Evolutionary conservation across 2,113 vertebrate genomes (phyloP), one percentile per base, ranked within the genome.

Genomic region (Paramisgurnus dabryanus): DNA sequence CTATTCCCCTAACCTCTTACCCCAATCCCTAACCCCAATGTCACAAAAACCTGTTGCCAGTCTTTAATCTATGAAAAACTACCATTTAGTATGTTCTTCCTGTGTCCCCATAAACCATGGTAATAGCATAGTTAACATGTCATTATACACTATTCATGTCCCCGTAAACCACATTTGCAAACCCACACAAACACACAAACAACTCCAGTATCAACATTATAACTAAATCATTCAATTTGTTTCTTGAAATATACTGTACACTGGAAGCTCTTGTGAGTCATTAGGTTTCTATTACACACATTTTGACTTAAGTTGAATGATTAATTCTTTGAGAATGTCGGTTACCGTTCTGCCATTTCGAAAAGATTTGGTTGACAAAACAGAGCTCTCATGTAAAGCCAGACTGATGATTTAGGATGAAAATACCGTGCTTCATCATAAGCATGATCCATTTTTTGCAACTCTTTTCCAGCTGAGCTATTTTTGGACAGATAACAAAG

Each of bases 241-340:
- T 6, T 39, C 57, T 57, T 72, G 0, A 72, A 40, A 72, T 57
- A 72, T 5, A n/a, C n/a, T n/a, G n/a, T n/a, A 4, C 34, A 53
- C 47, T 69, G 49, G 15, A 61, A 45, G 40, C 40, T 60, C 5
- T 73, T 45, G 6, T 58, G 55, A 73, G n/a, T 60, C 71, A 73
- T 73, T 43, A 41, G n/a, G 39, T 73, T 60, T 73, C 55, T 40
- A 45, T 60, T 73, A 73, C 55, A 15, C 70, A 58, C 43, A 45
- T 60, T 60, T 18, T 73, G 40, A 45, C 10, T 45, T 45, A 6
- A 12, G 15, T 50, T 58, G 17, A 39, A 50, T 39, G 68, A 55
- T 57, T 60, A 39, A 41, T 58, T 39, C 11, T 68, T 12, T 18
- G 15, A 55, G 15, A 34, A 41, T 57, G 22, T 40, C 22, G 17